phyloP scores from a whole-genome alignment of 2,888 invertebrate genomes.

The Piscicola geometra region DNA sequence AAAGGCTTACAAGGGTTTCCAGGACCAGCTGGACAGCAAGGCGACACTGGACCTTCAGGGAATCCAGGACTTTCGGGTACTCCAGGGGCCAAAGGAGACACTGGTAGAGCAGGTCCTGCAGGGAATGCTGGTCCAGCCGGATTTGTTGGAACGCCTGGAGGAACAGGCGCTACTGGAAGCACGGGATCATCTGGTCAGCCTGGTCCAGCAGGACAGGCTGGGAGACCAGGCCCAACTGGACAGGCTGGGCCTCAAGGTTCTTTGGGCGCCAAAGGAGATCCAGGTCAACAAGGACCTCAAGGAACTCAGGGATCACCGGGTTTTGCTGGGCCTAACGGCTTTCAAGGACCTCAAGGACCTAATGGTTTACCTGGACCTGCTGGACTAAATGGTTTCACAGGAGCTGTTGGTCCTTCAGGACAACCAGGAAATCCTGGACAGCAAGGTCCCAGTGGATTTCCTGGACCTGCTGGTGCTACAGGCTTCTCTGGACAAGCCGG shows the following conservation, averaged over 20 bases:
- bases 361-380: slow-evolving; percentile 32
- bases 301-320: slow-evolving; percentile 26
- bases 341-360: slow-evolving; percentile 23
- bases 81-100: slow-evolving; percentile 32
- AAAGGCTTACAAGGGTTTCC: slow-evolving; percentile 16
- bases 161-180: background rate
- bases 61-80: slow-evolving; percentile 31
- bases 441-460: slow-evolving; percentile 37
- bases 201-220: slow-evolving; percentile 34
- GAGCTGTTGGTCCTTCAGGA: slow-evolving; percentile 30
- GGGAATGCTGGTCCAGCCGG: slow-evolving; percentile 33
- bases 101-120: slow-evolving; percentile 28
- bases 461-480: slow-evolving; percentile 37
- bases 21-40: slow-evolving; percentile 27
- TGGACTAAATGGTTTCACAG: slow-evolving; percentile 31
- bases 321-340: slow-evolving; percentile 24
- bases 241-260: slow-evolving; percentile 31
- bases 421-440: slow-evolving; percentile 29
- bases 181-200: slow-evolving; percentile 11
- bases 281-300: slow-evolving; percentile 33
- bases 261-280: slow-evolving; percentile 36
- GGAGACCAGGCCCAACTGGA: slow-evolving; percentile 35
- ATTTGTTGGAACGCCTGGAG: slow-evolving; percentile 7
- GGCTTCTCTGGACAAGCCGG: slow-evolving; percentile 31
- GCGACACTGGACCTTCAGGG: slow-evolving; percentile 31